Conservation (phyloP, 2,797 vertebrate species). For the Microhierax caerulescens region DNA sequence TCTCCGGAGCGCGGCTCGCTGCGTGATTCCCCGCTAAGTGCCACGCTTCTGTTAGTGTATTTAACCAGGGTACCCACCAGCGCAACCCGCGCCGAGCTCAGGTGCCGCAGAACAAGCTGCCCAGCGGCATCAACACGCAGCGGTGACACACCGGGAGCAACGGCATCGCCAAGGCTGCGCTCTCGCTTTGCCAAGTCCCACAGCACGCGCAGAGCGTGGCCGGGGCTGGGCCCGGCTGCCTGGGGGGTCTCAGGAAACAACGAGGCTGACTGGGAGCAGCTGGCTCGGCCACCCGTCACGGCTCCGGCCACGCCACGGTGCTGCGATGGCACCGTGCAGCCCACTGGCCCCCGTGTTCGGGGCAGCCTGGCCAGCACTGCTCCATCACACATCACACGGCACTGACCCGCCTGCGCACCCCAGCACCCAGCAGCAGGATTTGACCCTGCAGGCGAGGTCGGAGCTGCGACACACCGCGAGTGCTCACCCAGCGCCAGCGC, state of each 20-base stretch:
- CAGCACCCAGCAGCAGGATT: neutral
- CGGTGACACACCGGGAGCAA: neutral
- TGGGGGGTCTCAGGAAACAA: neutral
- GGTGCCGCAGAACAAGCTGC: accelerated
- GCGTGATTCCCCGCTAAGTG: neutral
- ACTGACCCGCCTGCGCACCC: neutral
- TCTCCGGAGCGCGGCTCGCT: neutral
- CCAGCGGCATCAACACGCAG: accelerated
- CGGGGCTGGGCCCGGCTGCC: neutral
- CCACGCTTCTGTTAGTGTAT: neutral
- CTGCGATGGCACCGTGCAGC: accelerated
- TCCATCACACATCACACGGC: neutral
- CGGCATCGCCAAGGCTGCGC: neutral
- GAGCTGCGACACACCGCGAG: accelerated
- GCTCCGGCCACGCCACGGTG: neutral
- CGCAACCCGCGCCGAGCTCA: neutral
- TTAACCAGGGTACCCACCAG: neutral
- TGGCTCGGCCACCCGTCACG: neutral
- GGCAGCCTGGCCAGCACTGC: neutral
- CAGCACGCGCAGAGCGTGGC: accelerated
- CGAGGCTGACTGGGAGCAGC: neutral
- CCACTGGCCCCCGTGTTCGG: accelerated
- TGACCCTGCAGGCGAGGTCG: neutral
- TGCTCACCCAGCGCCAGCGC: neutral
- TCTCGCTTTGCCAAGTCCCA: neutral